Evolutionary conservation across 2,113 vertebrate species (phyloP).

Genomic region (Merops nubicus): DNA sequence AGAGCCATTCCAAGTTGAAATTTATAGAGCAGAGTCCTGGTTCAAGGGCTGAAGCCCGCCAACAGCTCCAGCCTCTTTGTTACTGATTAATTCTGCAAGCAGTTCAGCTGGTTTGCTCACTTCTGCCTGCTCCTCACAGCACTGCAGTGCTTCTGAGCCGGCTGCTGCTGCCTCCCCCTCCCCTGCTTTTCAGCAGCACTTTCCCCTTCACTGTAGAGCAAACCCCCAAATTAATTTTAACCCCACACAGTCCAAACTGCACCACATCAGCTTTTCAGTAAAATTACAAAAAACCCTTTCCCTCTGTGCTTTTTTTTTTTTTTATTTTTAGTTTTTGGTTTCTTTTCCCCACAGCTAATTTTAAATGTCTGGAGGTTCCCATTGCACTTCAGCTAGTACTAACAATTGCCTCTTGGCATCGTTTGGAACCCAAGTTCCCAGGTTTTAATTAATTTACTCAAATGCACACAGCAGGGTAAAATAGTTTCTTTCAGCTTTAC

Average conservation of each 20-base stretch:
- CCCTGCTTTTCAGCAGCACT: not conserved
- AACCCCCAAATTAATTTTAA: slow-evolving; percentile 5
- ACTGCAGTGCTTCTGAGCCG: not conserved
- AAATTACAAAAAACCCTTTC: not conserved
- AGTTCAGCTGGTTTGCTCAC: slow-evolving; percentile 71
- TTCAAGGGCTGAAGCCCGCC: slow-evolving; percentile 80
- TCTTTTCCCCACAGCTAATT: not conserved
- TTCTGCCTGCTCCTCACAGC: slow-evolving; percentile 8
- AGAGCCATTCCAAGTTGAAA: slow-evolving; percentile 76
- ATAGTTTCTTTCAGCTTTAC: slow-evolving; percentile 62
- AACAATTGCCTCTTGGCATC: slow-evolving; percentile 29
- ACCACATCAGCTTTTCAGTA: not conserved
- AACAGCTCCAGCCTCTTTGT: slow-evolving; percentile 71
- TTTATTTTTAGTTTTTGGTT: fast-evolving
- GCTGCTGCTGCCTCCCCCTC: not conserved
- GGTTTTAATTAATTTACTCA: slow-evolving; percentile 67
- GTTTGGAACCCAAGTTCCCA: not conserved
- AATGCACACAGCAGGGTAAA: not conserved
- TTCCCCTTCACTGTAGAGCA: not conserved
- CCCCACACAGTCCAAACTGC: not conserved
- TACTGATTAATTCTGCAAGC: slow-evolving; percentile 76
- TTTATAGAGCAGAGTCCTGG: slow-evolving; percentile 82
- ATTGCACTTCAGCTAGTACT: slow-evolving; percentile 14
- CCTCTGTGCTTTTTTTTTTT: not conserved
- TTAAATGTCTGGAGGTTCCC: slow-evolving; percentile 34